Conservation (phyloP, 2,888 invertebrate species). For the Yponomeuta malinellus region DNA sequence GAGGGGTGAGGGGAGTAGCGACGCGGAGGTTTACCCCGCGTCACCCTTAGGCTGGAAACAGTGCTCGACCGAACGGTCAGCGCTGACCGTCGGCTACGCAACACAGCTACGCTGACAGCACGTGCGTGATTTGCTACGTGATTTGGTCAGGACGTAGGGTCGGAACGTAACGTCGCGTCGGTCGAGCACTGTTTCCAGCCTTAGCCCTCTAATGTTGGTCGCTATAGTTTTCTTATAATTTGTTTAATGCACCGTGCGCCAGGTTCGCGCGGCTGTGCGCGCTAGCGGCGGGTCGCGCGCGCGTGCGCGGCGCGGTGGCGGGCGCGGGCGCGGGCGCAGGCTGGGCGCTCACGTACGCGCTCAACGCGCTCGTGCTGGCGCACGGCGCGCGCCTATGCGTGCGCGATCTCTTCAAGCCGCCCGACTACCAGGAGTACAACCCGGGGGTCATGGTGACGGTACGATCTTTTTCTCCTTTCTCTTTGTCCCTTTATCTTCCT, state of each 20-base stretch:
- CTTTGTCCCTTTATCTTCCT: not conserved
- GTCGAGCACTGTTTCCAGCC: too few relatives aligned
- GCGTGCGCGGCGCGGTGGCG: conserved; percentile 30
- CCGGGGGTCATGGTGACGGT: conserved; percentile 83
- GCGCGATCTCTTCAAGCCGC: conserved; percentile 73
- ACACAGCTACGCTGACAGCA: too few relatives aligned
- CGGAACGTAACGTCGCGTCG: too few relatives aligned
- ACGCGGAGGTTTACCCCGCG: too few relatives aligned
- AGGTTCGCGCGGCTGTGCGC: conserved; percentile 48
- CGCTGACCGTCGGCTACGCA: too few relatives aligned
- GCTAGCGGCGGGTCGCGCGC: conserved; percentile 56
- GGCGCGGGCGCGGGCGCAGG: conserved; percentile 80
- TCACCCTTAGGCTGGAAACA: too few relatives aligned
- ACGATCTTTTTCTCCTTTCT: conserved; percentile 28
- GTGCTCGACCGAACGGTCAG: too few relatives aligned
- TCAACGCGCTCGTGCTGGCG: conserved; percentile 85
- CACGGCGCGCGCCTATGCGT: conserved; percentile 84
- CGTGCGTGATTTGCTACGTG: too few relatives aligned
- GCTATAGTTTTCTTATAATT: too few relatives aligned
- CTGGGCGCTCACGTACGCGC: conserved; percentile 84
- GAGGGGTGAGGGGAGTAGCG: too few relatives aligned
- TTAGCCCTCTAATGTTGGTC: too few relatives aligned
- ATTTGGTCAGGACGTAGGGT: too few relatives aligned
- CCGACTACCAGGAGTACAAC: conserved; percentile 77
- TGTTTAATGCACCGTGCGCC: not conserved